Percentiles rank a stretch among this genome's conserved stretches.
These are phyloP conservation scores for Forbesichthys agassizii DNA, from an alignment of 2,113 vertebrate species.

Conservation along the genomic window DNA sequence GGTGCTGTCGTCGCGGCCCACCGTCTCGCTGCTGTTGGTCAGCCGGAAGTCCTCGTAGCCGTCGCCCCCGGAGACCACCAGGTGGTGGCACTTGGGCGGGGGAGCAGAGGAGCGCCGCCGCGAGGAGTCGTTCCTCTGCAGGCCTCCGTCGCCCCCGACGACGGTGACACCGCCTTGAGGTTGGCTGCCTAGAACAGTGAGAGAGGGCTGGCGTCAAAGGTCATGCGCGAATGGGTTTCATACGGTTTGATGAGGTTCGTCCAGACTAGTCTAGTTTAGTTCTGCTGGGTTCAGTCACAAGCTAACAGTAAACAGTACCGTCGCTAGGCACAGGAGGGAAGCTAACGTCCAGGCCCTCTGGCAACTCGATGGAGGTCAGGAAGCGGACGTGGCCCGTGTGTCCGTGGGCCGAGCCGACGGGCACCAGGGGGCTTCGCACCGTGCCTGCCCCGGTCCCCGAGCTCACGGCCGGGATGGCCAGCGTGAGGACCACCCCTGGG, in stretches of 20 bases:
- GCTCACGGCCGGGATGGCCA: slow-evolving; percentile 78
- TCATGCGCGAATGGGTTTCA: background rate
- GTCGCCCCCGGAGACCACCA: slow-evolving; percentile 94
- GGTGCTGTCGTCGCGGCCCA: slow-evolving; percentile 95
- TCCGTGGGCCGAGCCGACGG: slow-evolving; percentile 91
- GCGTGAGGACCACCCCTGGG: slow-evolving; percentile 88
- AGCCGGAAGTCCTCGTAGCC: slow-evolving; percentile 97
- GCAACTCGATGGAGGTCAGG: slow-evolving; percentile 91
- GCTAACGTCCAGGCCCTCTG: slow-evolving; percentile 85
- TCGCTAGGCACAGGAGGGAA: slow-evolving; percentile 76
- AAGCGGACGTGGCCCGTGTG: slow-evolving; percentile 98
- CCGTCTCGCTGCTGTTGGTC: slow-evolving; percentile 91
- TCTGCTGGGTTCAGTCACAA: no score
- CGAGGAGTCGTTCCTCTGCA: slow-evolving; percentile 80
- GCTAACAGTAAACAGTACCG: slow-evolving; percentile 36
- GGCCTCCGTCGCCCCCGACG: slow-evolving; percentile 70
- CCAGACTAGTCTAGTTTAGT: background rate
- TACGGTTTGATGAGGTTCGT: background rate
- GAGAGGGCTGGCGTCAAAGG: background rate
- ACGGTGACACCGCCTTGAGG: slow-evolving; percentile 57
- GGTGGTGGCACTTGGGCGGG: slow-evolving; percentile 83
- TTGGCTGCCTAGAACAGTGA: slow-evolving; percentile 52
- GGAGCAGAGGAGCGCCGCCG: slow-evolving; percentile 75
- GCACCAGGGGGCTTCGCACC: slow-evolving; percentile 74
- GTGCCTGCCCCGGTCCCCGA: slow-evolving; percentile 74